Conservation (phyloP, 1,140 invertebrate genomes). For the Maconellicoccus hirsutus region DNA sequence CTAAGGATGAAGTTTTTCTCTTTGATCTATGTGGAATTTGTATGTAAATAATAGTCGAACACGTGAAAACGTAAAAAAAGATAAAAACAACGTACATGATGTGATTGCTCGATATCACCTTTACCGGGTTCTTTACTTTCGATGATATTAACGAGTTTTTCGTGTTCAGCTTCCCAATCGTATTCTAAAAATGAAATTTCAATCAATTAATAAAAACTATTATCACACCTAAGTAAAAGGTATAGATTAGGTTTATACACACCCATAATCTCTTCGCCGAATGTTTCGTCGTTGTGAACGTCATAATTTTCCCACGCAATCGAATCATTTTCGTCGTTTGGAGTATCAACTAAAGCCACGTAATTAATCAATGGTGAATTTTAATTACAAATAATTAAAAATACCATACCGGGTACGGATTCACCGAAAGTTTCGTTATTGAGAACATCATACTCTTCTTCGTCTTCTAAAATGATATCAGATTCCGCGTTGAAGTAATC, state of each 20-base stretch:
- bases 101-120: background rate
- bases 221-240: background rate
- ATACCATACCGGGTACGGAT: background rate
- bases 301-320: conserved; percentile 1
- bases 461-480: conserved; percentile 12
- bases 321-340: background rate
- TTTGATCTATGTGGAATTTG: background rate
- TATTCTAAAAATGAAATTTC: background rate
- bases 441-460: conserved; percentile 14
- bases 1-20: background rate
- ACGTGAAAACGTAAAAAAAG: no score
- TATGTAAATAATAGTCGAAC: background rate
- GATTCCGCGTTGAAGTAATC: background rate
- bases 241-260: background rate
- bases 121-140: background rate
- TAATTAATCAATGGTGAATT: no score
- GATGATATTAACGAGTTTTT: background rate
- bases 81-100: background rate
- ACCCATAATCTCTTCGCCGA: background rate
- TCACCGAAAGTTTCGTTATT: conserved; percentile 3
- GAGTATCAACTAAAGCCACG: background rate
- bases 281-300: conserved; percentile 2
- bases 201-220: no score
- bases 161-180: conserved; percentile 13
- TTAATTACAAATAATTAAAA: no score